Evolutionary conservation across 2,888 invertebrate genomes (phyloP).

Genomic region (Anarsia innoxiella): DNA sequence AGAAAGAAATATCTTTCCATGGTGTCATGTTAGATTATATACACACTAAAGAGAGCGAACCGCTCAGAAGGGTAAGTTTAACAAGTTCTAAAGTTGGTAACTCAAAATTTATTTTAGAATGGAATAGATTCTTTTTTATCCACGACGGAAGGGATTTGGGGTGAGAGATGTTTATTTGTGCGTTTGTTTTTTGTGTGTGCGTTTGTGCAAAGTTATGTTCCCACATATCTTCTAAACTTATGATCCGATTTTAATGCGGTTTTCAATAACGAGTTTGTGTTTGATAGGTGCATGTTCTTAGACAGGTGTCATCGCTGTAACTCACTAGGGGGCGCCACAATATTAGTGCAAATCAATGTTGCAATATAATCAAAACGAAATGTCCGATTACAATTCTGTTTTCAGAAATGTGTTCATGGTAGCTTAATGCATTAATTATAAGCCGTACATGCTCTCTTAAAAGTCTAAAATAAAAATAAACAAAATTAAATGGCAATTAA

Average conservation of each 20-base stretch:
- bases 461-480: not conserved
- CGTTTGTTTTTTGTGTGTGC: not conserved
- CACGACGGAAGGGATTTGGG: not conserved
- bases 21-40: slow-evolving; percentile 70
- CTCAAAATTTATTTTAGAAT: not conserved
- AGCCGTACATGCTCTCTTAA: not conserved
- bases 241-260: not conserved
- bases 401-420: no score
- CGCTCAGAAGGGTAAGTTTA: slow-evolving; percentile 46
- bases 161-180: not conserved
- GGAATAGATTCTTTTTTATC: not conserved
- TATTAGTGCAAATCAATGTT: not conserved
- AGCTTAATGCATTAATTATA: not conserved
- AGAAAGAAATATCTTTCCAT: slow-evolving; percentile 74
- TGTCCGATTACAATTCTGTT: not conserved
- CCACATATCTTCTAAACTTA: not conserved
- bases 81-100: not conserved
- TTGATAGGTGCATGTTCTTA: no score
- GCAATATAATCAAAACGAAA: not conserved
- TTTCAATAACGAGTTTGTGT: no score
- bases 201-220: not conserved
- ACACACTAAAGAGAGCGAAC: slow-evolving; percentile 40
- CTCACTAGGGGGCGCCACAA: no score
- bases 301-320: no score
- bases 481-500: not conserved